phyloP scores from a whole-genome alignment of 2,888 invertebrate genomes.

The Acanthopleura granulata region DNA sequence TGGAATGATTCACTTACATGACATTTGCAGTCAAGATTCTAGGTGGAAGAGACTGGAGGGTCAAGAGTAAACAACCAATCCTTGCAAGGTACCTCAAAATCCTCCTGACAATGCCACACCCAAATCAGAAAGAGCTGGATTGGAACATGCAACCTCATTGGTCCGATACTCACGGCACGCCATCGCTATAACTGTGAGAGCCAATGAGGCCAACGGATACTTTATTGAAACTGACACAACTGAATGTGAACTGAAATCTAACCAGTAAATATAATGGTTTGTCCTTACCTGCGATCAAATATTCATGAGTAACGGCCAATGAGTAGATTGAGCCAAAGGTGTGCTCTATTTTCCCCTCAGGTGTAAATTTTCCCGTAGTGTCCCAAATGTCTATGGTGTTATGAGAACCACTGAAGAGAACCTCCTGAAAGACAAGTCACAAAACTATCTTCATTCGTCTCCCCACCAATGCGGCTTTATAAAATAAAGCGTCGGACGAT shows the following conservation, averaged over 20 bases:
- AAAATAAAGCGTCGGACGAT: no score
- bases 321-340: slow-evolving; percentile 62
- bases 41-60: no score
- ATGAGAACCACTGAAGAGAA: slow-evolving; percentile 64
- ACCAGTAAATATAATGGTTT: slow-evolving; percentile 21
- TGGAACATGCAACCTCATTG: no score
- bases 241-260: neutral
- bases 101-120: no score
- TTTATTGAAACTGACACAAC: neutral
- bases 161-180: no score
- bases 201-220: neutral
- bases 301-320: slow-evolving; percentile 52
- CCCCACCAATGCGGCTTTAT: no score
- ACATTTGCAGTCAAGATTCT: no score
- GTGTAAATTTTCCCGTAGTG: slow-evolving; percentile 49
- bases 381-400: slow-evolving; percentile 65
- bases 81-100: no score
- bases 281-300: slow-evolving; percentile 60
- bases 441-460: neutral
- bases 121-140: no score
- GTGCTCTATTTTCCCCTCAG: slow-evolving; percentile 57
- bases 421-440: slow-evolving; percentile 43
- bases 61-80: no score
- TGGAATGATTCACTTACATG: no score
- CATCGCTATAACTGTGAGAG: no score